A percentile compares a stretch with the other conserved stretches of the same genome.
Conservation (phyloP, 2,888 invertebrate genomes). For the Aporophyla nigra region DNA sequence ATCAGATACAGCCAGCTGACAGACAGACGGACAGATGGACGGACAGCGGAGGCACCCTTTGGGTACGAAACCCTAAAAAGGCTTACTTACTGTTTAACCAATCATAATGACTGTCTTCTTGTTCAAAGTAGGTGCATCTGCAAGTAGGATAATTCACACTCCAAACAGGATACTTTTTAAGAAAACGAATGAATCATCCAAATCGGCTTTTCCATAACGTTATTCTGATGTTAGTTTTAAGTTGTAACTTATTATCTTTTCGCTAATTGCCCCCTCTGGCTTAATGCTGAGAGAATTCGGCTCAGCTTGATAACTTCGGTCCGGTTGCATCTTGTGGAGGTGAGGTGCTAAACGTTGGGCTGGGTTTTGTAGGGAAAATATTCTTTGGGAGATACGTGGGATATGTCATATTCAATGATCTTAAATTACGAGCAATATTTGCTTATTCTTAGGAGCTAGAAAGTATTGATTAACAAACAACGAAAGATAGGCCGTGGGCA, state of each 20-base stretch:
- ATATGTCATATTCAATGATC: not conserved
- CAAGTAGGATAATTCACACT: too few relatives aligned
- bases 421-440: not conserved
- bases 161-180: conserved; percentile 27
- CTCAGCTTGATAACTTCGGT: conserved; percentile 65
- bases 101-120: not conserved
- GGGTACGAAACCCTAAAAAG: too few relatives aligned
- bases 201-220: conserved; percentile 40
- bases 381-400: not conserved
- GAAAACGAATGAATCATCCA: conserved; percentile 41
- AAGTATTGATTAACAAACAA: not conserved
- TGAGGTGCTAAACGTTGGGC: conserved; percentile 45
- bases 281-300: conserved; percentile 73
- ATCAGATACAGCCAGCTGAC: too few relatives aligned
- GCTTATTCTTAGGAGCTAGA: too few relatives aligned
- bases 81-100: not conserved
- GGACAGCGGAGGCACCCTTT: too few relatives aligned
- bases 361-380: not conserved
- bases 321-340: conserved; percentile 24
- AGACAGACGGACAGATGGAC: too few relatives aligned
- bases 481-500: not conserved
- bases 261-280: conserved; percentile 81
- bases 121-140: not conserved
- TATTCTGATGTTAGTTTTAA: conserved; percentile 70
- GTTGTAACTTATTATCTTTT: conserved; percentile 74